Percentiles rank a stretch among this genome's conserved stretches.
Evolutionary conservation across 2,113 vertebrate species (phyloP).

Genomic region (Perccottus glenii): DNA sequence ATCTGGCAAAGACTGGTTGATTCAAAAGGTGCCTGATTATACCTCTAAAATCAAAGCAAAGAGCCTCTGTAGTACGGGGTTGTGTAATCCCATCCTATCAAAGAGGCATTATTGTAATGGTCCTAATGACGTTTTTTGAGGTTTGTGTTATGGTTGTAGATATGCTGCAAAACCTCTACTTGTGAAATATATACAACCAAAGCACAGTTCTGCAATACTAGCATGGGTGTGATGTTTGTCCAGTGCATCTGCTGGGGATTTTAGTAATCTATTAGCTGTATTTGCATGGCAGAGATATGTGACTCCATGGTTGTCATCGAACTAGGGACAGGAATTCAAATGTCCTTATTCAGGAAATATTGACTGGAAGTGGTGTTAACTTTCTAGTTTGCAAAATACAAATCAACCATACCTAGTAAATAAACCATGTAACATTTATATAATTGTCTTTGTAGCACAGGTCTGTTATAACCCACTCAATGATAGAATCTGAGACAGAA

Average conservation of each 20-base stretch:
- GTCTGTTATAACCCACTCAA: too few relatives aligned
- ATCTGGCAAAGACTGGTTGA: background rate
- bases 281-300: constrained; percentile 8
- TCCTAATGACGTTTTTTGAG: background rate
- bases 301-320: constrained; percentile 5
- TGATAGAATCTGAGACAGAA: too few relatives aligned
- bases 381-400: too few relatives aligned
- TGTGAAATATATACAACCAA: background rate
- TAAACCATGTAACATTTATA: too few relatives aligned
- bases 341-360: background rate
- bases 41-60: background rate
- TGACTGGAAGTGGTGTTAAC: too few relatives aligned
- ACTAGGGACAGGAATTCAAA: background rate
- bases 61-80: background rate
- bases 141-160: background rate
- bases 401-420: too few relatives aligned
- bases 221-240: background rate
- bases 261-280: constrained; percentile 2
- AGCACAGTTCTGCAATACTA: background rate
- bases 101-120: background rate
- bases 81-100: background rate
- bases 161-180: background rate
- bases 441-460: too few relatives aligned
- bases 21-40: background rate
- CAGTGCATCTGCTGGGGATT: constrained; percentile 4